Evolutionary conservation across 2,113 vertebrate genomes (phyloP).

Genomic region (Delphinus delphis): DNA sequence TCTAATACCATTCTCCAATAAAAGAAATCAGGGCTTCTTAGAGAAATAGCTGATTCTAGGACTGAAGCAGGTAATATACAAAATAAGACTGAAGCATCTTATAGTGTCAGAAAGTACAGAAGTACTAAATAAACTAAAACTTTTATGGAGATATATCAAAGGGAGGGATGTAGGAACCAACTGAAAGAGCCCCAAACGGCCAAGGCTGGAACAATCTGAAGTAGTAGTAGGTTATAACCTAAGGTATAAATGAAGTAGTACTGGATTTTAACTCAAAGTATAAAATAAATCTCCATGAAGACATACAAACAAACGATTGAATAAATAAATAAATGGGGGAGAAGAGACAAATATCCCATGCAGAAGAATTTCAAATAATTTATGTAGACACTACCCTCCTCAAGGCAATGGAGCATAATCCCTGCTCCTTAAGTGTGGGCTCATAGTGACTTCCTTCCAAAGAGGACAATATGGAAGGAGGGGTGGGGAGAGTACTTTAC

Average conservation of each 20-base stretch:
- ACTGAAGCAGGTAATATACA: background rate
- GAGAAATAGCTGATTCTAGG: background rate
- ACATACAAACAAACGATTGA: background rate
- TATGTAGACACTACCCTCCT: background rate
- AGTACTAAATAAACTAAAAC: background rate
- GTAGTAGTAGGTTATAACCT: background rate
- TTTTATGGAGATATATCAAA: background rate
- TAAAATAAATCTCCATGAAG: background rate
- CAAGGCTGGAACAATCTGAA: background rate
- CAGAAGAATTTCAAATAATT: background rate
- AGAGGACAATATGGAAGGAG: background rate
- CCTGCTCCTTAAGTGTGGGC: background rate
- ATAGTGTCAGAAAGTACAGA: background rate
- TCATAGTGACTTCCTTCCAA: background rate
- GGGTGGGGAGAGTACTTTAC: background rate
- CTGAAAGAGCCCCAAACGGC: background rate
- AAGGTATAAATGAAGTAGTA: background rate
- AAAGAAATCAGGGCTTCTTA: background rate
- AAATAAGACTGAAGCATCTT: background rate
- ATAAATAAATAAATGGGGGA: background rate
- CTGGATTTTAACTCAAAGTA: constrained; percentile 6
- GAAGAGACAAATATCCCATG: background rate
- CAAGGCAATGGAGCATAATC: background rate
- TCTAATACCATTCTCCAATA: background rate
- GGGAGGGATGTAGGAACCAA: background rate